Evolutionary conservation across 2,888 invertebrate genomes (phyloP).

Genomic region (Drosophila macrothrix): DNA sequence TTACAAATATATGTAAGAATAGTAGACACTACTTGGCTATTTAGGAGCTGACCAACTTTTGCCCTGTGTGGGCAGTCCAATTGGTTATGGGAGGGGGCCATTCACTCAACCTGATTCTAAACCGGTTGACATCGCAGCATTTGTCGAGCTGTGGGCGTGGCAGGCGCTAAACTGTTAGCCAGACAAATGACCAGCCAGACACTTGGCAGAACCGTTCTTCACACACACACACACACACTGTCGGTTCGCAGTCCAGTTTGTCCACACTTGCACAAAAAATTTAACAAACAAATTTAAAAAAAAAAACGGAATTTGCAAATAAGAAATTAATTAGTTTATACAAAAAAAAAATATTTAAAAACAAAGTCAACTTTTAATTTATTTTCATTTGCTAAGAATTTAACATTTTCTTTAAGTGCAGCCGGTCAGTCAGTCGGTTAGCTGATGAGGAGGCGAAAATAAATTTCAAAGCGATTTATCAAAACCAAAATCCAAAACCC

Average conservation of each 20-base stretch:
- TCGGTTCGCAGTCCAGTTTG: constrained; percentile 13
- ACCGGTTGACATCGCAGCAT: constrained; percentile 57
- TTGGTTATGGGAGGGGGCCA: not conserved
- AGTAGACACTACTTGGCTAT: constrained; percentile 16
- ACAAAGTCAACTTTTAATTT: not conserved
- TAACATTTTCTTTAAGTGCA: constrained; percentile 4
- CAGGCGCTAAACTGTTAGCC: constrained; percentile 55
- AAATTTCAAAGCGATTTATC: constrained; percentile 75
- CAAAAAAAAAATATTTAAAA: not conserved
- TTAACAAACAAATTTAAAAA: no score
- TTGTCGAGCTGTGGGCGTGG: constrained; percentile 54
- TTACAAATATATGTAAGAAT: not conserved
- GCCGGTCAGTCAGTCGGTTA: constrained; percentile 11
- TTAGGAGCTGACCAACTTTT: constrained; percentile 20
- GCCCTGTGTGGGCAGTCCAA: constrained; percentile 1
- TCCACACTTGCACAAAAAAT: constrained; percentile 1
- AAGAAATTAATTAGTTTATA: fast-evolving
- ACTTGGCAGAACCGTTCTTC: constrained; percentile 35
- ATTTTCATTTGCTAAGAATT: not conserved
- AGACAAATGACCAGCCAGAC: constrained; percentile 56
- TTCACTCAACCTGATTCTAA: constrained; percentile 45
- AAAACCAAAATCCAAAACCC: constrained; percentile 55
- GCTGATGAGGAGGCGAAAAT: constrained; percentile 47
- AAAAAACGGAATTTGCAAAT: not conserved
- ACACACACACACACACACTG: not conserved